These are phyloP conservation scores for Podarcis muralis DNA, from an alignment of 2,113 vertebrate genomes.

Conservation along the genomic window DNA sequence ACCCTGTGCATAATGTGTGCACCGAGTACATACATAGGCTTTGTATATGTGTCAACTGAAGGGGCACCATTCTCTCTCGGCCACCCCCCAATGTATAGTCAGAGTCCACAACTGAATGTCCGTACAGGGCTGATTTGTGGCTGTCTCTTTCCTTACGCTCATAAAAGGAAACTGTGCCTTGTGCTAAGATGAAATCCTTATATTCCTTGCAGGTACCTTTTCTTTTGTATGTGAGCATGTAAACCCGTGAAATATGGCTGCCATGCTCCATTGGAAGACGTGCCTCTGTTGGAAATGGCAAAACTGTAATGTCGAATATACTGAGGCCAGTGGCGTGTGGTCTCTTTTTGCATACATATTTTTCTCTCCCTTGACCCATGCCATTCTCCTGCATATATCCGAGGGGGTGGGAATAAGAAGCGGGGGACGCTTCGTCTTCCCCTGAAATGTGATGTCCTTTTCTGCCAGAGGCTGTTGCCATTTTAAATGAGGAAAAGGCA, in stretches of 20 bases:
- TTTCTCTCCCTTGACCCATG: conserved; percentile 83
- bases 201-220: conserved; percentile 57
- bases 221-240: conserved; percentile 27
- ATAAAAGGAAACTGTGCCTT: not conserved
- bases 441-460: conserved; percentile 86
- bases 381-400: conserved; percentile 73
- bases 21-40: not conserved
- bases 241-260: conserved; percentile 80
- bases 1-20: not conserved
- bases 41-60: not conserved
- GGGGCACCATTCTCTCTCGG: not conserved
- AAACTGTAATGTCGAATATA: conserved; percentile 86
- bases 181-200: conserved; percentile 63
- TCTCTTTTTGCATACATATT: conserved; percentile 85
- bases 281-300: conserved; percentile 84
- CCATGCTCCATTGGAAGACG: conserved; percentile 85
- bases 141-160: not conserved
- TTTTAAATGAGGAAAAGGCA: conserved; percentile 88
- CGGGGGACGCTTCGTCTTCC: conserved; percentile 71
- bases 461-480: conserved; percentile 86
- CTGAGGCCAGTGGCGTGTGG: conserved; percentile 83
- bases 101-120: not conserved
- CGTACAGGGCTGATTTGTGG: not conserved
- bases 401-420: not conserved
- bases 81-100: not conserved